Percentiles rank a stretch among this genome's conserved stretches.
Conservation (phyloP, 2,888 invertebrate genomes). For the Heliconius charithonia region DNA sequence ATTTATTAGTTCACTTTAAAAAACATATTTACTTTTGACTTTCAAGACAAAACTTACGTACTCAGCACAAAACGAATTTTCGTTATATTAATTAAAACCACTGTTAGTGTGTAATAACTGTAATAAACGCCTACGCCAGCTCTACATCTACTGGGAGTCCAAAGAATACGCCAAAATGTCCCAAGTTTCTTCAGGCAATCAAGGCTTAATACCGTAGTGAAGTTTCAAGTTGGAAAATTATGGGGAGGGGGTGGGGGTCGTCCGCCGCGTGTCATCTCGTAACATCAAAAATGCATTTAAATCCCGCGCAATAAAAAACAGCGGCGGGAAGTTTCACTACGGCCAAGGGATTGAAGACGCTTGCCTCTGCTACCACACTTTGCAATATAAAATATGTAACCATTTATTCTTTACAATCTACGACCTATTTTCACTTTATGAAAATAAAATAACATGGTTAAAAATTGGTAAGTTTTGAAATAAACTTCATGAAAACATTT, state of each 20-base stretch:
- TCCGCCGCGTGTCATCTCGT: constrained; percentile 84
- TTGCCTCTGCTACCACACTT: constrained; percentile 64
- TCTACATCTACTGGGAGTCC: constrained; percentile 79
- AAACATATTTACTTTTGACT: no score
- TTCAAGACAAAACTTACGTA: neutral
- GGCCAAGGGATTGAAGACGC: constrained; percentile 75
- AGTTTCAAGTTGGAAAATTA: constrained; percentile 84
- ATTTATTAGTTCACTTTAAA: no score
- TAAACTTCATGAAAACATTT: constrained; percentile 3
- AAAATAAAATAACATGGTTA: constrained; percentile 19
- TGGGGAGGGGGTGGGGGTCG: constrained; percentile 71
- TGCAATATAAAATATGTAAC: constrained; percentile 69
- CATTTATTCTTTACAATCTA: constrained; percentile 51
- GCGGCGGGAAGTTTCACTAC: constrained; percentile 79
- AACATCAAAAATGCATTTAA: constrained; percentile 85
- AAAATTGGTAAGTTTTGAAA: constrained; percentile 5
- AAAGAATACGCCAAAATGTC: constrained; percentile 83
- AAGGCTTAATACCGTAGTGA: constrained; percentile 84
- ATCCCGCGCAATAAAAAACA: constrained; percentile 84
- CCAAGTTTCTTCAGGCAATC: constrained; percentile 84
- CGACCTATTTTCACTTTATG: constrained; percentile 34
- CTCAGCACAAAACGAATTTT: constrained; percentile 51
- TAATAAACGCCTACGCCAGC: constrained; percentile 79
- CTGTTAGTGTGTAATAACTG: constrained; percentile 78
- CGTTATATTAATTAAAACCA: constrained; percentile 77